Evolutionary conservation across 2,113 vertebrate genomes (phyloP).

Genomic region (Urocitellus parryii): DNA sequence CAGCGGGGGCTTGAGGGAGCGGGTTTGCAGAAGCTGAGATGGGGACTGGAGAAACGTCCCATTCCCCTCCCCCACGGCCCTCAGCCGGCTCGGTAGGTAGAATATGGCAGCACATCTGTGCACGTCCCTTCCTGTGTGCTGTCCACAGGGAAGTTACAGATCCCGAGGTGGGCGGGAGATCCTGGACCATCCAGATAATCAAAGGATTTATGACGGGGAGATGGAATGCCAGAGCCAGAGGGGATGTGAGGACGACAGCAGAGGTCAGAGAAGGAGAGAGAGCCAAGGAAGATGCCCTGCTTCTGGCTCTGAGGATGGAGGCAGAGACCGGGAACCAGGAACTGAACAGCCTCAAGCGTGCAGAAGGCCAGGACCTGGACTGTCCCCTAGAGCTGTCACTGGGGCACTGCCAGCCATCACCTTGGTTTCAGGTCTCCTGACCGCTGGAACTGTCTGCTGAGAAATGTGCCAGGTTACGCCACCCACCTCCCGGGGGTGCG

Average conservation of each 20-base stretch:
- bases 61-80: too few relatives aligned
- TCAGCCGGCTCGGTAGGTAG: too few relatives aligned
- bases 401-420: neutral
- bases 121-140: neutral
- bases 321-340: neutral
- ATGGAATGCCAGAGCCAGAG: neutral
- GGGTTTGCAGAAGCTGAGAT: too few relatives aligned
- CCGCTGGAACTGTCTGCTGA: too few relatives aligned
- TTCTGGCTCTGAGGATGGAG: neutral
- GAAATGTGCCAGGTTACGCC: rapidly evolving
- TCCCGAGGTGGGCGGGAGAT: neutral
- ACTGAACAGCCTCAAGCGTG: too few relatives aligned
- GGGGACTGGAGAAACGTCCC: too few relatives aligned
- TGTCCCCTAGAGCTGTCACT: neutral
- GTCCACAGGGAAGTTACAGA: neutral
- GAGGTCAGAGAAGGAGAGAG: neutral
- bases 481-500: rapidly evolving
- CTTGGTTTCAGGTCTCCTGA: neutral
- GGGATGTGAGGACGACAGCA: neutral
- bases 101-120: too few relatives aligned
- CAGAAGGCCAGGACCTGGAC: too few relatives aligned
- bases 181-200: neutral
- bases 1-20: too few relatives aligned
- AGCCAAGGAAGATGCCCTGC: too few relatives aligned
- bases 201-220: too few relatives aligned